These are phyloP conservation scores for Fukomys damarensis DNA, from an alignment of 2,113 vertebrate genomes.

Conservation along the genomic window DNA sequence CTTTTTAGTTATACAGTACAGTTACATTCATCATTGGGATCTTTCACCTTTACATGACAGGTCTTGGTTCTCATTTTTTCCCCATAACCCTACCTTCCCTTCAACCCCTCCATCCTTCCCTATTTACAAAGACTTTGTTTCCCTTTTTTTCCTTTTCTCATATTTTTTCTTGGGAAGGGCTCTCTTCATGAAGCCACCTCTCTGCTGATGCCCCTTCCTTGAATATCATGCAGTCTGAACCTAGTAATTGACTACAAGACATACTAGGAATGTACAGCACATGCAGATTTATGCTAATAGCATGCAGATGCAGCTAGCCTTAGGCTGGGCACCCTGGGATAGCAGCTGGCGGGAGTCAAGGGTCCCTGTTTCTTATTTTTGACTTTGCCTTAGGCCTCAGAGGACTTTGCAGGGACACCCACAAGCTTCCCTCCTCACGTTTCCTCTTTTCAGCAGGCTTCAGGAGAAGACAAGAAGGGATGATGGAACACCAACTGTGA, in stretches of 20 bases:
- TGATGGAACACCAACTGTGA: fast-evolving
- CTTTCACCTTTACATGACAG: too few species aligned
- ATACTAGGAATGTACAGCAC: not conserved
- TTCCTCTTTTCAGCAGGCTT: not conserved
- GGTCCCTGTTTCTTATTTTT: not conserved
- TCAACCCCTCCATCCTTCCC: too few species aligned
- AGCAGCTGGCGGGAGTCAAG: slow-evolving; percentile 32
- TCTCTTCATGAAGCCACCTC: not conserved
- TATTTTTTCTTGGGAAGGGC: too few species aligned
- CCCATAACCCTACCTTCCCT: too few species aligned
- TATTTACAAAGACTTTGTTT: too few species aligned
- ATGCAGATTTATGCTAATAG: slow-evolving; percentile 64
- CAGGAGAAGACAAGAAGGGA: not conserved
- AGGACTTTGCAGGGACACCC: not conserved
- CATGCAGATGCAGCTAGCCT: slow-evolving; percentile 23
- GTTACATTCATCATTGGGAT: too few species aligned
- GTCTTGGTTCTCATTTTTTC: too few species aligned
- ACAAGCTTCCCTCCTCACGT: not conserved
- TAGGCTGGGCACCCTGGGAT: slow-evolving; percentile 44
- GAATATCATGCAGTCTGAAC: not conserved
- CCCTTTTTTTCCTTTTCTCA: too few species aligned
- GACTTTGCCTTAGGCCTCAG: slow-evolving; percentile 29
- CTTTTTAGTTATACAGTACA: too few species aligned
- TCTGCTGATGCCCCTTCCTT: not conserved
- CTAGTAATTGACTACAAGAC: not conserved